A percentile compares a stretch with the other conserved stretches of the same genome.
Conservation (phyloP, 2,888 invertebrate species). For the Monopis laevigella region DNA sequence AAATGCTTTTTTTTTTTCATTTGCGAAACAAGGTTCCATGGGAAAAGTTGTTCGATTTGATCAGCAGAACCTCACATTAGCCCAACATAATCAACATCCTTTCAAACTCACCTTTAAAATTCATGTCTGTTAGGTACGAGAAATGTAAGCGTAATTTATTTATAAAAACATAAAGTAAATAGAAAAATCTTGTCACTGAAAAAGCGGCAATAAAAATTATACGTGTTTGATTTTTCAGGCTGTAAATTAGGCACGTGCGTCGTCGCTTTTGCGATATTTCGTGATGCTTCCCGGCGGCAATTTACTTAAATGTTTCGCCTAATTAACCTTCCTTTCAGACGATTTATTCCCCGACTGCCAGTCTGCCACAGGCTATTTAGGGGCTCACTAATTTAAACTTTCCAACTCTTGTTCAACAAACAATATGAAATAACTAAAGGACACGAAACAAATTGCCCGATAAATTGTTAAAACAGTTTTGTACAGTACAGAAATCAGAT, state of each 20-base stretch:
- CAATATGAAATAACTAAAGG: neutral
- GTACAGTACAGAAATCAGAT: no score
- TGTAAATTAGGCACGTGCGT: slow-evolving; percentile 37
- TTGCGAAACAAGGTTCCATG: no score
- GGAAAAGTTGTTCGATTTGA: no score
- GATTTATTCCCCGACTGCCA: slow-evolving; percentile 8
- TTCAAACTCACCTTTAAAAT: no score
- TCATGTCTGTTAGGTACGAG: no score
- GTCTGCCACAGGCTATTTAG: slow-evolving; percentile 2
- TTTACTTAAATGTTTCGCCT: slow-evolving; percentile 27
- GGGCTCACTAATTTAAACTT: slow-evolving; percentile 5
- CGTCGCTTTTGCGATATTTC: slow-evolving; percentile 2
- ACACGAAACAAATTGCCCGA: no score
- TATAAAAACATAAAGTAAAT: no score
- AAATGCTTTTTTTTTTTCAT: no score
- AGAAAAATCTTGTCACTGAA: neutral
- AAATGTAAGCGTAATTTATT: no score
- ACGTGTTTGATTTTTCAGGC: slow-evolving; percentile 24
- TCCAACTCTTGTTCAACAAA: neutral
- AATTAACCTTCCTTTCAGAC: slow-evolving; percentile 26
- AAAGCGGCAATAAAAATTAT: slow-evolving; percentile 2
- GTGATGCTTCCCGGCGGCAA: slow-evolving; percentile 18
- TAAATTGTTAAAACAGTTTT: no score
- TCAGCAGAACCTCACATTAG: no score
- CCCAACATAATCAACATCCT: no score